These are phyloP conservation scores for Pammene fasciana DNA, from an alignment of 2,888 invertebrate genomes.

Conservation along the genomic window DNA sequence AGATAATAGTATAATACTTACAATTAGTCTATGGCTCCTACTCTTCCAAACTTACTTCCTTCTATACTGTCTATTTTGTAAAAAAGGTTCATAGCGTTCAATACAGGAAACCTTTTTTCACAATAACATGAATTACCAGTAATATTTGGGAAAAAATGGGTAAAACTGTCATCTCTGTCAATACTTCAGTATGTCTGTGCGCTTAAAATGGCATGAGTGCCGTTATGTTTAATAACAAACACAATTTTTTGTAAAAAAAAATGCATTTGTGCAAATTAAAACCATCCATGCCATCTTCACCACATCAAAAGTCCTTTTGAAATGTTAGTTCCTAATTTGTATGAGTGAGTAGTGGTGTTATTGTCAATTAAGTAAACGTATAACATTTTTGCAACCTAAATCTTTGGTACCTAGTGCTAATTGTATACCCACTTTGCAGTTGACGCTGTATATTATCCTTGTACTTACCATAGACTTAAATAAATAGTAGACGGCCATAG, in stretches of 20 bases:
- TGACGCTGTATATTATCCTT: no score
- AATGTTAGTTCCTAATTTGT: slow-evolving; percentile 7
- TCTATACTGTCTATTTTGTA: no score
- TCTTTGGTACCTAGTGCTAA: no score
- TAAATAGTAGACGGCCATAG: no score
- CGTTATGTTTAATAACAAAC: slow-evolving; percentile 12
- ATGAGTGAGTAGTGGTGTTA: background rate
- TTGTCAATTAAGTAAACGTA: no score
- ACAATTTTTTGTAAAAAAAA: slow-evolving; percentile 48
- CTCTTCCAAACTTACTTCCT: no score
- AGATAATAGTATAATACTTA: no score
- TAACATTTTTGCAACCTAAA: no score
- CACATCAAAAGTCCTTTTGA: slow-evolving; percentile 15
- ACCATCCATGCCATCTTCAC: slow-evolving; percentile 15
- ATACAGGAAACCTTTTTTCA: background rate
- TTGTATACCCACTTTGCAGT: no score
- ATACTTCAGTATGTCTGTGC: background rate
- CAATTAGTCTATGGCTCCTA: no score
- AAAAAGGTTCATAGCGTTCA: background rate
- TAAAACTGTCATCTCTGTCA: background rate
- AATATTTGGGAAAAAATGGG: background rate
- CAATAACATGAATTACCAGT: background rate
- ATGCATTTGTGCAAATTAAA: slow-evolving; percentile 30
- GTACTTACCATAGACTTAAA: no score
- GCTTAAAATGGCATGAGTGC: slow-evolving; percentile 2